Evolutionary conservation across 2,113 vertebrate species (phyloP), one percentile per base, ranked within the genome.

Genomic region (Polyodon spathula): DNA sequence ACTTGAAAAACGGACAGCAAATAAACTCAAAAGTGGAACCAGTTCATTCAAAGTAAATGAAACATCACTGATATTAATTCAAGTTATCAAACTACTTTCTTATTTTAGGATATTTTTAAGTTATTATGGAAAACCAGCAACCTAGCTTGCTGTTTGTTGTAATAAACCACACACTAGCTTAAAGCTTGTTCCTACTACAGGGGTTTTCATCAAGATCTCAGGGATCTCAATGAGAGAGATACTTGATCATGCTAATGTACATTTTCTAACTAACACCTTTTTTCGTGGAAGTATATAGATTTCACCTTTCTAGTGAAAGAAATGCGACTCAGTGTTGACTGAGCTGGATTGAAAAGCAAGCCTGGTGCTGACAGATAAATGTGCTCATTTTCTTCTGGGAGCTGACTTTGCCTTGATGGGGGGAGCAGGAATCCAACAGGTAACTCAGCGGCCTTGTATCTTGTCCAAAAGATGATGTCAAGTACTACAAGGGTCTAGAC

Each of bases 281-380:
- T 85, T 92, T 87, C 90, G 91, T 83, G 82, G 81, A 82, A 82
- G 86, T 84, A 67, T 84, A 89, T 84, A 78, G 66, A 73, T 93
- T 94, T 97, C 89, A 75, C 75, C 84, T 95, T 93, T 84, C 90
- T 82, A 81, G 77, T 85, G 86, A 83, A 90, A 90, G 87, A 86
- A 89, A 92, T 77, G 84, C 59, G 82, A 80, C 83, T 87, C 84
- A 91, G 87, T 90, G 89, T 91, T 89, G 88, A 85, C 87, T 84
- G 85, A 75, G 79, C 75, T 81, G 89, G 88, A 86, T 84, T 94
- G 94, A 94, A 95, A 97, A 92, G 90, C 79, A 93, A 97, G 91
- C 89, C 83, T 79, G 84, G 90, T 85, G 94, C 89, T 96, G 94
- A 97, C 92, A 97, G 94, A 89, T 94, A 97, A 97, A 95, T 94